Base-by-base conservation (phyloP, 2,113 vertebrate species). In the Anas platyrhynchos region DNA sequence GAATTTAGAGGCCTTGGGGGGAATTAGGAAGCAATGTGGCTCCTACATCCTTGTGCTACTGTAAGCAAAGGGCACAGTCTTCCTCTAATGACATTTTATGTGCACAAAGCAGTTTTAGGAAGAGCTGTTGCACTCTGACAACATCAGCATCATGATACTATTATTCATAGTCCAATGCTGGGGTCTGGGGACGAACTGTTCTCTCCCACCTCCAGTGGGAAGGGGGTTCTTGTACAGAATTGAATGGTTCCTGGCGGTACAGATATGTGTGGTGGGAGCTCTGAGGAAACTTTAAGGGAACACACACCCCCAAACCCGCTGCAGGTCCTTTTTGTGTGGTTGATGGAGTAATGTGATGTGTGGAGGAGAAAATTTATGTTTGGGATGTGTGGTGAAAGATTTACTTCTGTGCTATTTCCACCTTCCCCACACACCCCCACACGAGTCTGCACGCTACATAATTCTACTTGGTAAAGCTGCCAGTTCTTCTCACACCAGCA, bases 381-480 rank as follows among this genome's bases (percentile, higher is more conserved):
- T 73, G 88, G 80, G 74, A 84, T 86, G 86, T 46, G 83, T 76
- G 69, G 79, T 93, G 93, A 21, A 72, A 86, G 77, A 78, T 20
- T 65, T 84, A 81, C 22, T 27, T 75, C 92, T 86, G 2, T 83
- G 93, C 82, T 82, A 13, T 91, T 93, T 79, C 86, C 88, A 94
- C 91, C 77, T 88, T 93, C 80, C 61, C 46, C 43, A 2, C 55
- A 77, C 68, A 14, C 68, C 16, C 83, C 92, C 86, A 59, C 44
- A 1, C 34, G 21, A 34, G 58, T 71, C 54, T 48, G 75, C 52
- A 38, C 52, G 55, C 82, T 69, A 94, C 95, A 93, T 86, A 91
- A 86, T 80, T 88, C 88, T 89, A 56, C 41, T 10, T 55, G 62
- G 75, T 68, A 63, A 93, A 94, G 27, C 86, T 92, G 84, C 67